Base-by-base conservation (phyloP, 1,140 invertebrate genomes). In the Drosophila oshimai region DNA sequence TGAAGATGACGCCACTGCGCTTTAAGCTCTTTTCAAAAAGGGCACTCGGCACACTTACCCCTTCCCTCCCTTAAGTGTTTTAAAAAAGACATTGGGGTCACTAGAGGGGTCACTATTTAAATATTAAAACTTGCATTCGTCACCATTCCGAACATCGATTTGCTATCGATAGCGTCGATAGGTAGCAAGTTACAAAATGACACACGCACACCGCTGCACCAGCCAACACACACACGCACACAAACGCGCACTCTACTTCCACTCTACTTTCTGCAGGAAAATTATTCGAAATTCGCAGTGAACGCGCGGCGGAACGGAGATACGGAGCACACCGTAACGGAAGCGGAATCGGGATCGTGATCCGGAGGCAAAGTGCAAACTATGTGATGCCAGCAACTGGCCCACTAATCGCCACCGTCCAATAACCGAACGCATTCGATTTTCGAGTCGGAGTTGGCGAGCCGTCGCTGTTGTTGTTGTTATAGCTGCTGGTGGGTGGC, bases 201-300 rank as follows among this genome's bases (percentile, higher is more conserved):
- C 39, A 71, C 39, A 45, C 58, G 33, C 65, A 70, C 74, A 77
- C 65, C 46, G 24, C 13, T 15, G 24, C 50, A 42, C 12, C 36
- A 20, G 50, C 47, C 22, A 28, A 17, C 42, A 54, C 24, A 54
- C 55, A 67, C 67, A 74, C 71, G 65, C 74, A 74, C 76, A 79
- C 76, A 60, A 46, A 76, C 54, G 61, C 77, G 67, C 75, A 74
- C 65, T 77, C 62, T 57, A 67, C 76, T 79, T 77, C 71, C 71
- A 80, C 61, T 78, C 72, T 78, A 78, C 76, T 78, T 75, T 80
- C 67, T 80, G 76, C 78, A 72, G 50, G 75, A 81, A 81, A 74
- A 60, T 36, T 49, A 42, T 34, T 42, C 61, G 49, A 80, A 86
- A 86, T 86, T 86, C 13, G 39, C 54, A 61, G 80, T 86, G 45